Evolutionary conservation across 2,797 vertebrate species (phyloP), one percentile per base, ranked within the genome.

Genomic region (Macropus fuliginosus): DNA sequence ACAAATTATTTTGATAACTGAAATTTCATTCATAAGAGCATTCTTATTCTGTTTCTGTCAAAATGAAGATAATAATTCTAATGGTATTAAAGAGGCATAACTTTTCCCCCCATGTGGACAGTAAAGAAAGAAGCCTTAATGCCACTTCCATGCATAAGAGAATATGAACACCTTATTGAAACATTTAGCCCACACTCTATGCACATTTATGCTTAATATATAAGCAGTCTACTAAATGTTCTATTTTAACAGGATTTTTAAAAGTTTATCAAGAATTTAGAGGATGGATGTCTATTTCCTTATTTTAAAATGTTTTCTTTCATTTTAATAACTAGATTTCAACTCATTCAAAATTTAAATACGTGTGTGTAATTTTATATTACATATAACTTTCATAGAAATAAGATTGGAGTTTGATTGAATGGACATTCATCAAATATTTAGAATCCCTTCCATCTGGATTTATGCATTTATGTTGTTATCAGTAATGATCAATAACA

Each of bases 401-500:
- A 24, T 57, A 24, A 9, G 52, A 31, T 14, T 93, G 4, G 12
- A 0, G 52, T 12, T 50, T 54, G 40, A 93, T 55, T 95, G 62
- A 95, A 91, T 54, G 9, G 1, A 91, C 50, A 14, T 8, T 34
- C 89, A 93, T 97, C 92, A 98, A 98, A 97, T 97, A 93, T 94
- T 95, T 93, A 97, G 46, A 46, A 46, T 96, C 55, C 91, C 57
- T 57, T 94, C 92, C 93, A 95, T 29, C 16, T 92, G 92, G 92
- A 96, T 81, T 94, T 93, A 91, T 92, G 92, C 93, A 93, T 97
- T 97, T 90, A 28, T 98, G 94, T 97, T 98, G 95, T 96, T 97
- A 96, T 98, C 91, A 4, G 11, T 92, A 93, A 96, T 98, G 96
- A 98, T 98, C 97, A 97, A 98, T 98, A 98, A 54, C 91, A 94